These are phyloP conservation scores for Anthoscopus minutus DNA, from an alignment of 2,113 vertebrate genomes.

Conservation along the genomic window DNA sequence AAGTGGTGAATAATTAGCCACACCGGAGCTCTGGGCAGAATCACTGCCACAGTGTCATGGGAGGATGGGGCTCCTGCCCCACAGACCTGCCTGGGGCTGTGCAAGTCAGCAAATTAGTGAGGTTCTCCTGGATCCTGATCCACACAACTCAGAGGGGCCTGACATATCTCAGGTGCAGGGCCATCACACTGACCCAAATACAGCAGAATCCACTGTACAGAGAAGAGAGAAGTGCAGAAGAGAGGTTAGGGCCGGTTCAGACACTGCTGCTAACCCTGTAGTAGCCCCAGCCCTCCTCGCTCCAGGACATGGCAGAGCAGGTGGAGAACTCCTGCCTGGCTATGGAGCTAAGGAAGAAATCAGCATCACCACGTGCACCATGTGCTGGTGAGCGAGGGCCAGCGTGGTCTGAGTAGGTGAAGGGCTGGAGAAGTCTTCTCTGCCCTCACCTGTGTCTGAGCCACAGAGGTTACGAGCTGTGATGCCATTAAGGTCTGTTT, in stretches of 20 bases:
- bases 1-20: not conserved
- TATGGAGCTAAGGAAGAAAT: not conserved
- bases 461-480: not conserved
- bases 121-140: slow-evolving; percentile 42
- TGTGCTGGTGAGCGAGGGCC: not conserved
- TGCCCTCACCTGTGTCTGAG: not conserved
- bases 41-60: rapidly evolving
- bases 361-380: not conserved
- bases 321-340: not conserved
- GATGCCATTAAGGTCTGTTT: not conserved
- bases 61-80: not conserved
- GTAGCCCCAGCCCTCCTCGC: not conserved
- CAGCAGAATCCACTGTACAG: not conserved
- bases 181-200: not conserved
- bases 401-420: not conserved
- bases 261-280: not conserved
- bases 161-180: not conserved
- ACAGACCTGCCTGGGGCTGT: not conserved
- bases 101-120: slow-evolving; percentile 3
- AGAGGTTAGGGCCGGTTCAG: slow-evolving; percentile 57
- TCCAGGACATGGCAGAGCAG: not conserved
- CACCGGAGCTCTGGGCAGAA: not conserved
- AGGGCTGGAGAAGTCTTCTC: not conserved
- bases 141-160: not conserved
- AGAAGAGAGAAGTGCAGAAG: not conserved